phyloP scores from a whole-genome alignment of 2,797 vertebrate genomes.

The Clarias pachynema region DNA sequence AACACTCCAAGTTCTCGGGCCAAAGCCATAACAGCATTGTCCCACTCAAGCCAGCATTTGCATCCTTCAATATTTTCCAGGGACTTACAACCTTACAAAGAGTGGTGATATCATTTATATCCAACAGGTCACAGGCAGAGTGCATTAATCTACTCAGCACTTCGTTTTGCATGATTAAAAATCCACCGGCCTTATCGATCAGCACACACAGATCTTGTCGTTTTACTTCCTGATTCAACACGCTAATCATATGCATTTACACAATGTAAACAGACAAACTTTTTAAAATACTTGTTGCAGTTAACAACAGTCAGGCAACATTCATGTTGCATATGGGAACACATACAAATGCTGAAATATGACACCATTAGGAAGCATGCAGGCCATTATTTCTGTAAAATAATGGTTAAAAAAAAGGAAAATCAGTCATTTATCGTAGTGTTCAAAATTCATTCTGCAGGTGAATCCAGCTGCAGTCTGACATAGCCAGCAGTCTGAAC shows the following conservation, averaged over 20 bases:
- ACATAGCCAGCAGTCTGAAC: conserved; percentile 11
- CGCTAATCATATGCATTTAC: neutral
- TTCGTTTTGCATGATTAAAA: conserved; percentile 29
- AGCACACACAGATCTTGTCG: neutral
- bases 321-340: neutral
- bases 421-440: neutral
- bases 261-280: conserved; percentile 6
- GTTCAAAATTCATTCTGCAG: conserved; percentile 20
- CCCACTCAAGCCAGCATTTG: conserved; percentile 33
- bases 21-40: conserved; percentile 54
- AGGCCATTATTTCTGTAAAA: conserved; percentile 20
- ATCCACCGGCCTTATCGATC: conserved; percentile 6
- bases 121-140: neutral
- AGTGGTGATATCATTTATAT: neutral
- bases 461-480: conserved; percentile 22
- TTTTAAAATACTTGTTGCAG: neutral
- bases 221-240: neutral
- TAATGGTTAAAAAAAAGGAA: neutral
- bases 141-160: conserved; percentile 7
- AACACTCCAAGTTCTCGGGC: conserved; percentile 51
- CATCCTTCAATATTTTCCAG: conserved; percentile 22
- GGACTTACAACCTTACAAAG: neutral
- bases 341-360: conserved; percentile 6
- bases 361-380: conserved; percentile 5
- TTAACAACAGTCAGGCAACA: conserved; percentile 7